Base-by-base conservation (phyloP, 2,113 vertebrate genomes). In the Alosa alosa region DNA sequence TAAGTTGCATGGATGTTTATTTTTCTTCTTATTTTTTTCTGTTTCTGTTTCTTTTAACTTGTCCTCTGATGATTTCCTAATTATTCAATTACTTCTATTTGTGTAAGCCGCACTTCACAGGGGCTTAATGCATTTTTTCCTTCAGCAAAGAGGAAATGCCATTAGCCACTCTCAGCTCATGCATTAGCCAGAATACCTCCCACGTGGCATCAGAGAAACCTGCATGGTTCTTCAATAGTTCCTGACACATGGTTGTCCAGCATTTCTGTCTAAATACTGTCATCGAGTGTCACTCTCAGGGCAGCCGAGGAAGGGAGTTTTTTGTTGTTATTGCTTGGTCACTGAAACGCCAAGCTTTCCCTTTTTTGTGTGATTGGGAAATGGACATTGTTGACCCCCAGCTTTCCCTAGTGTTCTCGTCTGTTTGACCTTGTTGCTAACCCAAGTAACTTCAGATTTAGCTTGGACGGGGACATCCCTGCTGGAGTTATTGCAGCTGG, bases 61-160 rank as follows among this genome's bases (percentile, higher is more conserved):
- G 31, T 78, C 72, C 72, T 36, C 11, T 78, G 13, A 39, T 78
- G 36, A 36, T 39, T 39, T 78, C 72, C 72, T 39, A 78, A 78
- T 39, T 78, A 39, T 39, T 31, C 72, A 39, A 39, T 78, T 39
- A 72, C 25, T 10, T 72, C 31, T 36, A 36, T 39, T 78, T 78
- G 11, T 36, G 31, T 78, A 17, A 17, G 64, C 60, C 25, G 22
- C 31, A 75, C 31, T 22, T 64, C 22, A 64, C n/a, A 25, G 11
- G 72, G 72, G 9, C 72, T 75, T 13, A 39, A 2, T 39, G 72
- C 36, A 10, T 68, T 68, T 68, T 36, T 39, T 78, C 20, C 25
- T 78, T 78, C 36, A 78, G 72, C 15, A 78, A 78, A 78, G 72
- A 78, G 36, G 25, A 78, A 78, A 78, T 78, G 72, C 39, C 72